Evolutionary conservation across 2,888 invertebrate genomes (phyloP), one percentile per base, ranked within the genome.

Genomic region (Brachyptera risi): DNA sequence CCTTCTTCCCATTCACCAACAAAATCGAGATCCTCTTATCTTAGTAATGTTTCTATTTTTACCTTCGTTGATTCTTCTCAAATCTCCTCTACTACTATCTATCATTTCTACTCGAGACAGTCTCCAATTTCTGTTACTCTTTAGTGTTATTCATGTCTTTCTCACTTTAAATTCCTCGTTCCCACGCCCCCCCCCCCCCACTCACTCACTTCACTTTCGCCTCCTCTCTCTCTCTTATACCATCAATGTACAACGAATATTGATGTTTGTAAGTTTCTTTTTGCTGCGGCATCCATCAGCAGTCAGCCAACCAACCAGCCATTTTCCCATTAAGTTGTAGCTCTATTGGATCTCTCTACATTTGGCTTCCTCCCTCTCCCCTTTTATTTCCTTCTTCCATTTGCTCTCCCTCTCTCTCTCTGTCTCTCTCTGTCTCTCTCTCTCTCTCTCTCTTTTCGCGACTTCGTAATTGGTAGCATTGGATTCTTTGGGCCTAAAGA

Each of bases 141-240:
- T 7, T 54, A 21, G 26, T 11, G 35, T 17, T 37, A 35, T 54
- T 37, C 37, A 31, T 23, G 54, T 54, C 54, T 54, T 54, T 54
- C 54, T 54, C 54, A 54, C 54, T 54, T 54, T n/a, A 54, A 54
- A 54, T 54, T 54, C 54, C 54, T 54, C 54, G 37, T 54, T 54
- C 37, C 37, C 54, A 54, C 54, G 54, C 37, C 54, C 37, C 35
- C 54, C 54, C 19, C 37, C 37, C 54, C 35, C 54, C 37, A n/a
- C n/a, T n/a, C n/a, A n/a, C n/a, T n/a, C n/a, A n/a, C n/a, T n/a
- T n/a, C n/a, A n/a, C n/a, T n/a, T n/a, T n/a, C n/a, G n/a, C n/a
- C n/a, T n/a, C n/a, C n/a, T n/a, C n/a, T 54, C 54, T 54, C 54
- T 54, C 54, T 21, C 54, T 51, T 35, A 21, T 35, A 54, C 54